Conservation (phyloP, 2,113 vertebrate genomes). For the Rhodinocichla rosea region DNA sequence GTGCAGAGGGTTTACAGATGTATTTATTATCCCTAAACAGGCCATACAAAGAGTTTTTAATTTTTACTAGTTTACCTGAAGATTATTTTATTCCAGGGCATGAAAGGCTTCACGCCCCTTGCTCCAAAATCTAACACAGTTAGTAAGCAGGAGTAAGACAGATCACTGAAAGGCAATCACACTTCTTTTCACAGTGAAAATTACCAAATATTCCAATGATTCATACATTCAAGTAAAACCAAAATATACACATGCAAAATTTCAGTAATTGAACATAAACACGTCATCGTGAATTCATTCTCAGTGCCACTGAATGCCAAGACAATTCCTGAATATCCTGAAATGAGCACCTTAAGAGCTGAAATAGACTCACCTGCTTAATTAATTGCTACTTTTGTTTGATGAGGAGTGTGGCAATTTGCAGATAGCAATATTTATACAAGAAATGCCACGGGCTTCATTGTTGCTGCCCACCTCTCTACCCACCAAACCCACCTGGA, state of each 20-base stretch:
- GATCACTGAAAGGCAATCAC: background rate
- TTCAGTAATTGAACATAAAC: background rate
- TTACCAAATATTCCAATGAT: background rate
- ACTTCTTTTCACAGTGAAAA: background rate
- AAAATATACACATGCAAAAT: background rate
- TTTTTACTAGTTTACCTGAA: background rate
- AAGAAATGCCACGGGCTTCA: background rate
- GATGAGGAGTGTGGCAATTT: background rate
- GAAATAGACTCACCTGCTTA: background rate
- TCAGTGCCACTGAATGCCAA: background rate
- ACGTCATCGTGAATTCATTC: background rate
- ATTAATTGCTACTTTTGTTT: background rate
- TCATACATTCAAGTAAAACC: background rate
- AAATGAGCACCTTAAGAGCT: background rate
- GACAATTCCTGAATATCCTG: background rate
- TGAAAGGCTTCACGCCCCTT: background rate
- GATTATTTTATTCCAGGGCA: background rate
- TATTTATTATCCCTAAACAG: background rate
- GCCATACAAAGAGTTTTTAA: background rate
- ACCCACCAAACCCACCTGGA: background rate
- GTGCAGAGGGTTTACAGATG: background rate
- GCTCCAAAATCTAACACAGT: background rate
- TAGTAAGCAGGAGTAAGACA: background rate
- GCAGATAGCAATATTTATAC: background rate
- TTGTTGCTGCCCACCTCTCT: background rate